Percentiles rank a stretch among this genome's conserved stretches.
These are phyloP conservation scores for Sporophila hypoxantha DNA, from an alignment of 2,113 vertebrate genomes.

Conservation along the genomic window DNA sequence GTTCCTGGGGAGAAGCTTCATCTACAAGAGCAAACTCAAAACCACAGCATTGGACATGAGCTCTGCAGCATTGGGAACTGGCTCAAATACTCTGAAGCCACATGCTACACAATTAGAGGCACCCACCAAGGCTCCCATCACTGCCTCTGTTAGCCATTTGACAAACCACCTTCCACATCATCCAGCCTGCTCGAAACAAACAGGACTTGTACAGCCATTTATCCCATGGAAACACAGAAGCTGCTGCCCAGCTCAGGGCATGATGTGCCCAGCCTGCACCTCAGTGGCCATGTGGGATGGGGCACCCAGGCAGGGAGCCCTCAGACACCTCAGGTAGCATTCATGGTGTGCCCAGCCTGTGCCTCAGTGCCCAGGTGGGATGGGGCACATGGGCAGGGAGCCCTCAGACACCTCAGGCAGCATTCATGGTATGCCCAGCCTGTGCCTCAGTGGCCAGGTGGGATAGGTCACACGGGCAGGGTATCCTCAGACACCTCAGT, in stretches of 20 bases:
- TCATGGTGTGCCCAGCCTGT: too few species aligned
- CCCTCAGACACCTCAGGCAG: too few species aligned
- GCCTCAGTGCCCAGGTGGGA: accelerated
- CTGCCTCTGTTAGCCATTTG: not conserved
- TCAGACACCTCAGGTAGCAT: too few species aligned
- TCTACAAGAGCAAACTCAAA: not conserved
- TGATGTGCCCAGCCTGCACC: accelerated
- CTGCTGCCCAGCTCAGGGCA: not conserved
- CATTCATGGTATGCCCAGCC: not conserved
- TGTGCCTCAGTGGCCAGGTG: accelerated
- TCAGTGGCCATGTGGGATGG: too few species aligned
- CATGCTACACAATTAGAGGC: not conserved
- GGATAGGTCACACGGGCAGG: not conserved
- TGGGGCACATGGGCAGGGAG: not conserved
- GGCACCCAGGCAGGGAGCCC: too few species aligned
- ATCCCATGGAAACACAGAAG: accelerated
- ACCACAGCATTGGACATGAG: accelerated
- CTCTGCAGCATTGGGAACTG: not conserved
- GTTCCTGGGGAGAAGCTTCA: not conserved
- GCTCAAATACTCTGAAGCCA: not conserved
- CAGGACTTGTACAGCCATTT: not conserved
- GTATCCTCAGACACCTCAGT: accelerated
- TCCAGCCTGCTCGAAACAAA: not conserved
- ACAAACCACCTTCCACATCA: not conserved
- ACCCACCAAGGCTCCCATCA: not conserved